A percentile compares a stretch with the other conserved stretches of the same genome.
These are phyloP conservation scores for Lucilia sericata DNA, from an alignment of 1,140 invertebrate species.

Conservation along the genomic window DNA sequence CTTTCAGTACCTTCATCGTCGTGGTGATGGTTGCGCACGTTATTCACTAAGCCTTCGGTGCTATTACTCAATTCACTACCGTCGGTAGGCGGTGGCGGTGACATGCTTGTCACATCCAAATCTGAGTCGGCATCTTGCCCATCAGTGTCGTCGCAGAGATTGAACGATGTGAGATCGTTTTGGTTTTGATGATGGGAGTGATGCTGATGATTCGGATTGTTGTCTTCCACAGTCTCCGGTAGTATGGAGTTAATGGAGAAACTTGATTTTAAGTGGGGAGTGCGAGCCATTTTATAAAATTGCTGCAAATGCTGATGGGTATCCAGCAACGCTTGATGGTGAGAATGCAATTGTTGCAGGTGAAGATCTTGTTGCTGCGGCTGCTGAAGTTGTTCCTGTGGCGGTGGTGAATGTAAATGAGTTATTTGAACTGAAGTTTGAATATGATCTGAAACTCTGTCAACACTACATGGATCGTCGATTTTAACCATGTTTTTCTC, in stretches of 20 bases:
- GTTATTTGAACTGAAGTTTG: not conserved
- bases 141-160: slow-evolving; percentile 60
- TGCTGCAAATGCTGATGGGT: slow-evolving; percentile 43
- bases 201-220: slow-evolving; percentile 19
- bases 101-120: slow-evolving; percentile 80
- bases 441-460: slow-evolving; percentile 33
- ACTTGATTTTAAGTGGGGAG: slow-evolving; percentile 74
- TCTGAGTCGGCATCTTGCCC: slow-evolving; percentile 78
- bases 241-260: slow-evolving; percentile 81
- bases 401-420: slow-evolving; percentile 28
- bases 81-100: slow-evolving; percentile 56
- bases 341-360: slow-evolving; percentile 31
- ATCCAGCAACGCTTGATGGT: slow-evolving; percentile 26
- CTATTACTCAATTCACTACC: slow-evolving; percentile 48
- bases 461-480: slow-evolving; percentile 41
- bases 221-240: slow-evolving; percentile 72
- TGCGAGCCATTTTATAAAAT: slow-evolving; percentile 70
- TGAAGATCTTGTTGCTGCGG: slow-evolving; percentile 3
- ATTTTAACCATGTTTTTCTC: slow-evolving; percentile 47
- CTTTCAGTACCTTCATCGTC: slow-evolving; percentile 32
- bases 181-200: slow-evolving; percentile 35
- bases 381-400: slow-evolving; percentile 31
- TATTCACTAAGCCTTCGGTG: not conserved
- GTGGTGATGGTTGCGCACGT: not conserved
- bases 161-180: not conserved